Evolutionary conservation across 2,888 invertebrate genomes (phyloP), one percentile per base, ranked within the genome.

Genomic region (Polydesmus complanatus): DNA sequence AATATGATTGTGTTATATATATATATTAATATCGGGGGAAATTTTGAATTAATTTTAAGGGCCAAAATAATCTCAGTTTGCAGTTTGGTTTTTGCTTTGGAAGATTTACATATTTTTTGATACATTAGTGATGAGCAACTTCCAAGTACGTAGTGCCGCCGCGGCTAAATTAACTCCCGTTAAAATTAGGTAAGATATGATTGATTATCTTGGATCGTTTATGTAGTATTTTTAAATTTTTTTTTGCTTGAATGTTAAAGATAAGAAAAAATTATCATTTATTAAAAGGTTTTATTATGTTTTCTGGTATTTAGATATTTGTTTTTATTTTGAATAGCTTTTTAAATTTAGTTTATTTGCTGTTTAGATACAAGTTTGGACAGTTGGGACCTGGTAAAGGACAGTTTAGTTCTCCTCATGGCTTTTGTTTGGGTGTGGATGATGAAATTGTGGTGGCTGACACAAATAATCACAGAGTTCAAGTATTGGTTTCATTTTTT

Each of bases 391-490:
- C 91, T 27, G 86, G 86, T 64, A 91, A 91, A 73, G 88, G 90
- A 22, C 94, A 95, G 76, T 95, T 96, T 71, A 94, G 93, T 76
- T 94, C 95, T 0, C 95, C 95, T 0, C 95, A 96, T 75, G 95
- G 95, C 54, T 96, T 96, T 75, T 96, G 95, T 71, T 80, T 96
- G 65, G 94, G 95, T 47, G 81, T 86, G 58, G 93, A 94, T 70
- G 94, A 95, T 73, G 94, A 95, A 71, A 94, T 96, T 67, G 88
- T 95, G 69, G 94, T 95, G 23, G 95, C 94, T 51, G 91, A 95
- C 73, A 95, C 95, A 3, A 93, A 95, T 73, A 95, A 95, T 74
- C 95, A 96, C 78, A 85, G 95, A 65, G 90, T 96, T 70, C 89
- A 91, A 77, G 86, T 86, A 72, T 63, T n/a, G n/a, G n/a, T n/a